Percentiles rank a stretch among this genome's conserved stretches.
phyloP scores from a whole-genome alignment of 2,888 invertebrate species.

The Eurois occulta region DNA sequence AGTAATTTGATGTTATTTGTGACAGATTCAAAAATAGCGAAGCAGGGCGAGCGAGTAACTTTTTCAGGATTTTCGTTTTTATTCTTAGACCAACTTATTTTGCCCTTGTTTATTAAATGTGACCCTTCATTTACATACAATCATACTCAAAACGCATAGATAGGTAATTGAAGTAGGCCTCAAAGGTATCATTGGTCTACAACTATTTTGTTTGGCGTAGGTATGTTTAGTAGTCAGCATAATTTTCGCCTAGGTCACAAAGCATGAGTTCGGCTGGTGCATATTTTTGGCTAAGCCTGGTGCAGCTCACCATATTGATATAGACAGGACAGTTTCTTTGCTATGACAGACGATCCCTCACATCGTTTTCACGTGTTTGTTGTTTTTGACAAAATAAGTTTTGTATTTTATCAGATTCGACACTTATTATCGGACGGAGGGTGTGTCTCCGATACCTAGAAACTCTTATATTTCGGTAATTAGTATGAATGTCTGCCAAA shows the following conservation, averaged over 20 bases:
- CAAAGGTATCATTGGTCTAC: background rate
- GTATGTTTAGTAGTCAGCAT: background rate
- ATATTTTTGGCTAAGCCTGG: background rate
- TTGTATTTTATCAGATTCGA: constrained; percentile 31
- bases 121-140: background rate
- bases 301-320: background rate
- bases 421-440: constrained; percentile 23
- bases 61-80: background rate
- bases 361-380: background rate
- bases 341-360: background rate
- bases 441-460: constrained; percentile 6
- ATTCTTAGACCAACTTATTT: background rate
- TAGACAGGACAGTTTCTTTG: background rate
- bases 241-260: background rate
- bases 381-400: constrained; percentile 18
- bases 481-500: constrained; percentile 6
- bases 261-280: background rate
- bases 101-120: background rate
- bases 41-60: background rate
- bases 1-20: background rate
- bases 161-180: constrained; percentile 7
- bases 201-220: background rate
- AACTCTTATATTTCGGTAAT: constrained; percentile 1
- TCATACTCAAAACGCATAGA: background rate
- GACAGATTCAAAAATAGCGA: background rate